A percentile compares a stretch with the other conserved stretches of the same genome.
Conservation (phyloP, 2,888 invertebrate genomes). For the Lepidochitona cinerea region DNA sequence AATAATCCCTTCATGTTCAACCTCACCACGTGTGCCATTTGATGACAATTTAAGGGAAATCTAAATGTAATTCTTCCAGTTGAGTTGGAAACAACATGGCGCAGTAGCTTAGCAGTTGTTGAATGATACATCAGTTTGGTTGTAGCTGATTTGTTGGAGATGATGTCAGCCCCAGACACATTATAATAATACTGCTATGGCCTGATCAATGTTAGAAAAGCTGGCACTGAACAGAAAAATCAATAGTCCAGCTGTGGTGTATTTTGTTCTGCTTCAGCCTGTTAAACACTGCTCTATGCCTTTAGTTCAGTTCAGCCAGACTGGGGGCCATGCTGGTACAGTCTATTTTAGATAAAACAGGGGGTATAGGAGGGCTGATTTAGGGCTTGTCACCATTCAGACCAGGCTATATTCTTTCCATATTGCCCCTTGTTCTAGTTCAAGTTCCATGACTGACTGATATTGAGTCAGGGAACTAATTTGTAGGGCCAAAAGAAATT, state of each 20-base stretch:
- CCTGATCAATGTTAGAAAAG: not conserved
- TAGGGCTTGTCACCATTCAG: too few relatives aligned
- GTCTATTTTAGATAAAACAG: not conserved
- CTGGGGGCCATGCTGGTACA: not conserved
- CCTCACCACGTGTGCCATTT: too few relatives aligned
- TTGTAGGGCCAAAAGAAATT: too few relatives aligned
- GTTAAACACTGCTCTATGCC: not conserved
- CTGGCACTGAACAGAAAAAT: conserved; percentile 4
- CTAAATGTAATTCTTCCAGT: too few relatives aligned
- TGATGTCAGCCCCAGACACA: not conserved
- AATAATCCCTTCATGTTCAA: too few relatives aligned
- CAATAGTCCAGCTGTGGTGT: conserved; percentile 15
- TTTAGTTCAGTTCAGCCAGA: not conserved
- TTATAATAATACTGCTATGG: not conserved
- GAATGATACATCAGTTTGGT: too few relatives aligned
- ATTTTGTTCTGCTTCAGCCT: not conserved
- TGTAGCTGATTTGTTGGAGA: not conserved
- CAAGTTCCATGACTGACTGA: too few relatives aligned
- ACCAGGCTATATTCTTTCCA: too few relatives aligned
- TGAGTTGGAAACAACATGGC: not conserved
- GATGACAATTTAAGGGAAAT: too few relatives aligned
- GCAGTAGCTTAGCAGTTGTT: not conserved
- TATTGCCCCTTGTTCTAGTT: too few relatives aligned
- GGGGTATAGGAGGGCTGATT: too few relatives aligned
- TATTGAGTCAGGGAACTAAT: too few relatives aligned